Percentiles rank a stretch among this genome's conserved stretches.
Evolutionary conservation across 2,113 vertebrate species (phyloP).

Genomic region (Hippoglossus stenolepis): DNA sequence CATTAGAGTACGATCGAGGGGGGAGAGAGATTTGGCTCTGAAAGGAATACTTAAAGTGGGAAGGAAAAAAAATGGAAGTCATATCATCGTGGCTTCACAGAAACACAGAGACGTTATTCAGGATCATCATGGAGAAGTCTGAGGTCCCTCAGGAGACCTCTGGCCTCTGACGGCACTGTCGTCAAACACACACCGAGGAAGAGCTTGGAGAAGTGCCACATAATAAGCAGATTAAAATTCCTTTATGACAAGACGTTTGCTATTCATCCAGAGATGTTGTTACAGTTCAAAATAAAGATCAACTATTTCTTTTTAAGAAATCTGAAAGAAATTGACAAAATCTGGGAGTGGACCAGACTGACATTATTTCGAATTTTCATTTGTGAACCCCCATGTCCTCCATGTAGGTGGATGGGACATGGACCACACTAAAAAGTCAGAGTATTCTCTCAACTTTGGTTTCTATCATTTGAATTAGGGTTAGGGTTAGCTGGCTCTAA

Average conservation of each 20-base stretch:
- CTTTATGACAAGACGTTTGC: background rate
- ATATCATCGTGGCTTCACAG: constrained; percentile 57
- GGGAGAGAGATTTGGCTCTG: constrained; percentile 32
- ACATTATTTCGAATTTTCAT: too few species aligned
- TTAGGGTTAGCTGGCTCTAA: too few species aligned
- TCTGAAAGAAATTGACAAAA: background rate
- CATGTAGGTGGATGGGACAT: too few species aligned
- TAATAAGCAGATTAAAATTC: constrained; percentile 60
- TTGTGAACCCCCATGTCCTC: too few species aligned
- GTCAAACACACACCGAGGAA: constrained; percentile 31
- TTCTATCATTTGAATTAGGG: too few species aligned
- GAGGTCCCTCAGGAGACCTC: constrained; percentile 27
- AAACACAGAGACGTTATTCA: constrained; percentile 62
- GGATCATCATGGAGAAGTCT: constrained; percentile 30
- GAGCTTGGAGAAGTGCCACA: constrained; percentile 28
- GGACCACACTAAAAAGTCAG: too few species aligned
- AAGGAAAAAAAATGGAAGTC: constrained; percentile 35
- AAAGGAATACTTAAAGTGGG: constrained; percentile 53
- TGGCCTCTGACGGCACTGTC: constrained; percentile 36
- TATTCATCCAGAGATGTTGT: background rate
- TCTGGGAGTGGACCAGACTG: background rate
- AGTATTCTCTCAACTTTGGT: too few species aligned
- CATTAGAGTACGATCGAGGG: constrained; percentile 34
- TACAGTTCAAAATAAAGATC: background rate
- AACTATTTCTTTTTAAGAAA: background rate